Evolutionary conservation across 1,140 invertebrate genomes (phyloP), one percentile per base, ranked within the genome.

Genomic region (Xylocopa sonorina): DNA sequence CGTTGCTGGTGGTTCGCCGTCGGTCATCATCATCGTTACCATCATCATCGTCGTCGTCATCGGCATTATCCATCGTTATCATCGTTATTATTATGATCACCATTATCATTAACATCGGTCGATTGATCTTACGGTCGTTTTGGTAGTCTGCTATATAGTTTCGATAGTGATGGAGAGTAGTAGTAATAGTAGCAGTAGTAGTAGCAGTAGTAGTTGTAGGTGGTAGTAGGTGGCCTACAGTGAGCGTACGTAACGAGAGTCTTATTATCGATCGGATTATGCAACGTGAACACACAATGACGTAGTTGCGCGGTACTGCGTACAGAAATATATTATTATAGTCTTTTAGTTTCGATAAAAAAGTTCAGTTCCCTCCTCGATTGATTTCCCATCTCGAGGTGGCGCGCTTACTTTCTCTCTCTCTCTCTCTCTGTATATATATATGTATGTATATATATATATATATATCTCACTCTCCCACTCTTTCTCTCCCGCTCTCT

Each of bases 281-380:
- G 91, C 90, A 92, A 93, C 88, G 90, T 92, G 91, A 93, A 93
- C 91, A 91, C 91, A 92, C 91, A 91, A 92, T 91, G 90, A 92
- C 91, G 90, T 92, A 92, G 89, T 92, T 93, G 90, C 89, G 88
- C 88, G 89, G 88, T 90, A 93, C 91, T 92, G 91, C 90, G 91
- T 93, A 93, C 91, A 93, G 92, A 92, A 92, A 93, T 93, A 92
- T 92, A 92, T 92, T 90, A 91, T 92, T 91, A 92, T 92, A 93
- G 92, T 93, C 92, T 93, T 93, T 92, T 91, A 93, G 92, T 93
- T 93, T 93, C 91, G 89, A 92, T 93, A 93, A 92, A 93, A 93
- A 93, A 92, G 89, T 91, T 93, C 92, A 93, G 92, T 93, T 88
- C 87, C 91, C 92, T 89, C 92, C 89, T 92, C 90, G 88, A 90